A percentile compares a stretch with the other conserved stretches of the same genome.
phyloP scores from a whole-genome alignment of 2,113 vertebrate species.

The Pimephales promelas region DNA sequence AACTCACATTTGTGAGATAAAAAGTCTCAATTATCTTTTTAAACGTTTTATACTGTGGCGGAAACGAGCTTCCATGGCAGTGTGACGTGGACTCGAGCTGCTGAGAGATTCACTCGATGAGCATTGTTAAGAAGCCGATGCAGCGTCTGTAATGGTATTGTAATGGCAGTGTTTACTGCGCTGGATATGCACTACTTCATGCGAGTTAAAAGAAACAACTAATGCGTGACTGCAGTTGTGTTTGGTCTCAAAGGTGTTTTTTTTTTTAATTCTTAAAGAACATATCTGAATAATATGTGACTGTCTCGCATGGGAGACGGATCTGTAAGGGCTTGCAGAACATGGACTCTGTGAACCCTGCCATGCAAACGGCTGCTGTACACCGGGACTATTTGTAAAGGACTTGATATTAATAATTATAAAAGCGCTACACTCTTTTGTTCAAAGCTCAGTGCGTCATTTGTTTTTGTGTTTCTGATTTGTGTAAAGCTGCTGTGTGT shows the following conservation, averaged over 20 bases:
- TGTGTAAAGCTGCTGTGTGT: neutral
- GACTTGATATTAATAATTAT: conserved; percentile 63
- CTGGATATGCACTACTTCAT: neutral
- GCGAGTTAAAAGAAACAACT: neutral
- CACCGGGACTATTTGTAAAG: conserved; percentile 70
- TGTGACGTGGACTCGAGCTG: neutral
- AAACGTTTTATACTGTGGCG: too few relatives aligned
- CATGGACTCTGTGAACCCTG: conserved; percentile 59
- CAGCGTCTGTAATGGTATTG: neutral
- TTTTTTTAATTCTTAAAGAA: neutral
- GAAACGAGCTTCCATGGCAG: too few relatives aligned
- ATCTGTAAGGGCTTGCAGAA: conserved; percentile 58
- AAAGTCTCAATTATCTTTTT: too few relatives aligned
- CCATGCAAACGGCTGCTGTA: conserved; percentile 68
- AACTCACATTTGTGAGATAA: too few relatives aligned
- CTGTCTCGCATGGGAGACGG: conserved; percentile 16
- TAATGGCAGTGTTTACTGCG: neutral
- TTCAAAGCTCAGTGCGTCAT: neutral
- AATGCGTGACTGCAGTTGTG: neutral
- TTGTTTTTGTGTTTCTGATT: neutral
- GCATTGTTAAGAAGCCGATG: neutral
- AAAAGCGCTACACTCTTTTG: conserved; percentile 61
- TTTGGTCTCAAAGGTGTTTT: neutral
- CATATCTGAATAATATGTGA: neutral
- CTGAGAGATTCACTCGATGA: neutral